Evolutionary conservation across 2,888 invertebrate genomes (phyloP).

Genomic region (Archips xylosteana): DNA sequence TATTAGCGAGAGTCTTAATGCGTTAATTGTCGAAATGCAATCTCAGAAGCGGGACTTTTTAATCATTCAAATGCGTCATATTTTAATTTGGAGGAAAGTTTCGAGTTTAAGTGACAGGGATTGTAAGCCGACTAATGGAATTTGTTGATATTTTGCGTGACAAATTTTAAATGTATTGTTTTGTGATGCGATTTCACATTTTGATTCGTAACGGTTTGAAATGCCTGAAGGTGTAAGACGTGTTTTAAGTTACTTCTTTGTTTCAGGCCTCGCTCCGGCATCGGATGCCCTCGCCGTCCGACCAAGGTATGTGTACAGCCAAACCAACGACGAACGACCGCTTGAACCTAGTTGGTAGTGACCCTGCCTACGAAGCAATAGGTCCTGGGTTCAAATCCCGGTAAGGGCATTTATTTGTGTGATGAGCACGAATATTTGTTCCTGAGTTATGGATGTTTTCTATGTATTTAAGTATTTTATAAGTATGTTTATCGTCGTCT

Average conservation of each 20-base stretch:
- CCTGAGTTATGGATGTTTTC: too few relatives aligned
- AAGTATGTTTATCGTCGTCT: too few relatives aligned
- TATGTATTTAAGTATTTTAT: too few relatives aligned
- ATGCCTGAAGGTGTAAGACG: neutral
- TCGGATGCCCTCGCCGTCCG: slow-evolving; percentile 74
- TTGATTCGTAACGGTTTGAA: neutral
- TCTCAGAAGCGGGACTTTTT: slow-evolving; percentile 76
- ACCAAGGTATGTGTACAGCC: slow-evolving; percentile 69
- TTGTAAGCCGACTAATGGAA: slow-evolving; percentile 65
- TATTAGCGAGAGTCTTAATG: slow-evolving; percentile 83
- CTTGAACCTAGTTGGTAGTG: too few relatives aligned
- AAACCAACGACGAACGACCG: too few relatives aligned
- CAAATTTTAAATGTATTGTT: slow-evolving; percentile 35
- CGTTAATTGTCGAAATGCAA: slow-evolving; percentile 86
- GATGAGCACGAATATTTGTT: too few relatives aligned
- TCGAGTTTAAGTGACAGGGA: slow-evolving; percentile 51
- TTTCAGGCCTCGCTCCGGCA: slow-evolving; percentile 80
- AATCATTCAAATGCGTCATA: slow-evolving; percentile 80
- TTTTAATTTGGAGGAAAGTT: slow-evolving; percentile 73
- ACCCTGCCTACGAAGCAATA: too few relatives aligned
- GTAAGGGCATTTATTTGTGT: too few relatives aligned
- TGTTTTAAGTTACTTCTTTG: slow-evolving; percentile 55
- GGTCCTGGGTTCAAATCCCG: too few relatives aligned
- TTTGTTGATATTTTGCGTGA: slow-evolving; percentile 57
- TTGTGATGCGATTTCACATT: slow-evolving; percentile 5